Evolutionary conservation across 37 sponge, comb jelly and placozoan species (phyloP), one percentile per base, ranked within the genome.

Genomic region (Mnemiopsis leidyi): DNA sequence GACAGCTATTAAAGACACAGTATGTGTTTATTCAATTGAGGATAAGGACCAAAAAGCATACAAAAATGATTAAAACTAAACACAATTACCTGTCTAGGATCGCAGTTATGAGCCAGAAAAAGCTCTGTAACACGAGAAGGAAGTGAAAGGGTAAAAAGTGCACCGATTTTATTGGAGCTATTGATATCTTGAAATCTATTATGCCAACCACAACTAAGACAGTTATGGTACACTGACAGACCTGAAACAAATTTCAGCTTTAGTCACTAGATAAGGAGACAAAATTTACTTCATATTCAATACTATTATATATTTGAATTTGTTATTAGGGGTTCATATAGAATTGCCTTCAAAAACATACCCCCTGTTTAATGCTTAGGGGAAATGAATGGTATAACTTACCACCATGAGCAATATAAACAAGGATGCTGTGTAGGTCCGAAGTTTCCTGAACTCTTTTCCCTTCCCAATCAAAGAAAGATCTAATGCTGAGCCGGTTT

Each of bases 41-140:
- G n/a, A n/a, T n/a, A n/a, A n/a, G n/a, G n/a, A n/a, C n/a, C n/a
- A n/a, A n/a, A n/a, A n/a, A n/a, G n/a, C n/a, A n/a, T n/a, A n/a
- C n/a, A n/a, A n/a, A n/a, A n/a, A n/a, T n/a, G n/a, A n/a, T n/a
- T n/a, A n/a, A n/a, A n/a, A n/a, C n/a, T n/a, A n/a, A n/a, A n/a
- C n/a, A n/a, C 61, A 85, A 25, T n/a, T 0, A 85, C 90, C 90
- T 85, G 61, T 85, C 90, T 36, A 85, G 48, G 29, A 40, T 40
- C 23, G 90, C 90, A 28, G 61, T 39, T 40, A 85, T 0, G 3
- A 85, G 40, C 90, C 90, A 85, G 29, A 39, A 85, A 18, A 85
- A 25, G 30, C 90, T 85, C 35, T 85, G 61, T 23, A 38, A 29
- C 3, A 39, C 61, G 25, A 85, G 35, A n/a, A 85, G 90, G 39